A percentile compares a stretch with the other conserved stretches of the same genome.
Conservation (phyloP, 23 tunicate genomes). For the Oikopleura dioica region DNA sequence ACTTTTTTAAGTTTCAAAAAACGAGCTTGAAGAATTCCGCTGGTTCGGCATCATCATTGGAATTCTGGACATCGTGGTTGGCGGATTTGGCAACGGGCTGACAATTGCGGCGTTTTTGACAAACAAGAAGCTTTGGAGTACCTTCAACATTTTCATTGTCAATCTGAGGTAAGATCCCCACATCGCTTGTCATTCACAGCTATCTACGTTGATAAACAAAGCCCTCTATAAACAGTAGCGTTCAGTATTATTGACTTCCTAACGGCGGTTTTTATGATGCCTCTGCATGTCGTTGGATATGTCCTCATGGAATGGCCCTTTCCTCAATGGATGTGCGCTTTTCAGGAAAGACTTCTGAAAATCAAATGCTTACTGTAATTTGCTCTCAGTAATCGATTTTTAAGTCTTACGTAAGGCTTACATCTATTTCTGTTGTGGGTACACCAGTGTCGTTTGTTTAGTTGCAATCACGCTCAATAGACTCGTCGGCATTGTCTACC, state of each 20-base stretch:
- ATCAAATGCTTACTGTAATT: too few species aligned
- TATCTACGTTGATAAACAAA: too few species aligned
- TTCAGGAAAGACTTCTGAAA: too few species aligned
- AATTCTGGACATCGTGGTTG: conserved; percentile 27
- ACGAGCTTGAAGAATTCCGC: conserved; percentile 14
- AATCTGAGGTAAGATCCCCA: conserved; percentile 15
- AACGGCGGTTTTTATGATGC: conserved; percentile 60
- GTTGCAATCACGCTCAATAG: conserved; percentile 75
- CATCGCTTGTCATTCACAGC: too few species aligned
- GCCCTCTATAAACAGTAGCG: too few species aligned
- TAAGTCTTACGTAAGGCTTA: conserved; percentile 49
- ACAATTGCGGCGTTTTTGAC: conserved; percentile 31
- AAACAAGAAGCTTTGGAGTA: conserved; percentile 30
- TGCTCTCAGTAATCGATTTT: too few species aligned
- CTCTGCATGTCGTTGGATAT: conserved; percentile 74
- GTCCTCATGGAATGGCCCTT: conserved; percentile 18
- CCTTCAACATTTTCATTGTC: conserved; percentile 52
- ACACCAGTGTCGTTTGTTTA: conserved; percentile 52
- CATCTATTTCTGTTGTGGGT: conserved; percentile 79
- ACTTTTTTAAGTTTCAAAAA: background rate
- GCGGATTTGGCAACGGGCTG: conserved; percentile 32
- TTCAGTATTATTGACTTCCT: conserved; percentile 50
- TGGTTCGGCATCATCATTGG: conserved; percentile 37
- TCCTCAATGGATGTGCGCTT: background rate
- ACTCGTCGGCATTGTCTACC: conserved; percentile 2